Evolutionary conservation across 92 coral and sea anemone genomes (phyloP), one percentile per base, ranked within the genome.

Genomic region (Palythoa heliodiscus): DNA sequence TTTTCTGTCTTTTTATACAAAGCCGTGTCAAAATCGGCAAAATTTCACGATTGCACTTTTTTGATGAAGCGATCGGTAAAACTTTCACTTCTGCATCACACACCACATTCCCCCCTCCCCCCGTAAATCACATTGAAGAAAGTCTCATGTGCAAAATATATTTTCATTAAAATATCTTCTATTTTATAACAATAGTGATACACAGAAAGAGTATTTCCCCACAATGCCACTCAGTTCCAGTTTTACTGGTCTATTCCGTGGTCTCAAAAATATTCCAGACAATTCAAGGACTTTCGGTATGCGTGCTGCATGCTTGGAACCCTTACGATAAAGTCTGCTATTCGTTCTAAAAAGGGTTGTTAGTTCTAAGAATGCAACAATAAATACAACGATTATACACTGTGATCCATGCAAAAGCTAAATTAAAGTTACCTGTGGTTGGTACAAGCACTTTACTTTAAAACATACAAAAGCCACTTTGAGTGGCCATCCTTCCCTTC

Each of bases 361-460:
- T 29, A 29, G 35, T 66, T 60, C 54, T 38, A 22, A 64, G 84
- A 73, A 80, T 74, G 48, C 74, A 23, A 66, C 81, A 80, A 80
- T 80, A 80, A 80, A 80, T 80, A 80, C 57, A 69, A 25, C 58
- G 25, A 67, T 60, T 80, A 67, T 80, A 80, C 73, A 80, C 74
- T 66, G 22, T 64, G 74, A 37, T 64, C 73, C 61, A 66, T 80
- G 84, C 60, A 47, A 61, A 80, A 80, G 73, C 19, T 43, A 67
- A 66, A 7, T 48, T 80, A 5, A 55, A 19, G 25, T 20, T 57
- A 17, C 19, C 50, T 6, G 29, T 29, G 35, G 8, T n/a, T 79
- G 38, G 57, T 38, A 23, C 22, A 53, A 35, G 24, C 14, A 25
- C 15, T 79, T 11, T 17, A 67, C 73, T 40, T 48, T 23, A 25